These are phyloP conservation scores for Emys orbicularis DNA, from an alignment of 2,797 vertebrate species.

Conservation along the genomic window DNA sequence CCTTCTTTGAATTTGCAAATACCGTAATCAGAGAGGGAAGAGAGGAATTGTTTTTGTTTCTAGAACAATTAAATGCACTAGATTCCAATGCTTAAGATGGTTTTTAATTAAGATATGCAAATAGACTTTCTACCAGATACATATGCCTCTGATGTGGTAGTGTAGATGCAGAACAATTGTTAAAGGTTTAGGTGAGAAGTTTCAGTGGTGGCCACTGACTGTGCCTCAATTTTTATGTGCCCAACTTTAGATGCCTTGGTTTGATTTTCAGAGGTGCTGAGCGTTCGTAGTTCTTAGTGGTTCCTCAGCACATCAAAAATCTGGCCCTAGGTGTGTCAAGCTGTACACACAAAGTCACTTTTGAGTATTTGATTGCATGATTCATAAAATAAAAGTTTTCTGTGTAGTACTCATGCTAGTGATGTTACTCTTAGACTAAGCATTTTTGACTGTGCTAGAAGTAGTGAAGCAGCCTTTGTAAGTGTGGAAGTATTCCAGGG, in stretches of 20 bases:
- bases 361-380: neutral
- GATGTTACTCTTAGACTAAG: neutral
- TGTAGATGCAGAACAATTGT: neutral
- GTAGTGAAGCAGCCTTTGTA: neutral
- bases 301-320: neutral
- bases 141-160: neutral
- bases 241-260: neutral
- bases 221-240: neutral
- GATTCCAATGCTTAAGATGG: neutral
- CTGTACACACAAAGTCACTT: neutral
- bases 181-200: neutral
- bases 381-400: neutral
- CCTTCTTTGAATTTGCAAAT: conserved; percentile 45
- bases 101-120: neutral
- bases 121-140: neutral
- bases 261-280: neutral
- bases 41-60: conserved; percentile 2
- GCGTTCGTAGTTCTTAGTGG: neutral
- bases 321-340: neutral
- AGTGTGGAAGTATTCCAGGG: neutral
- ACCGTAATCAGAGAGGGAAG: conserved; percentile 12
- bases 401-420: neutral
- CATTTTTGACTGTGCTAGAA: neutral
- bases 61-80: conserved; percentile 2
- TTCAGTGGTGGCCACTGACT: neutral